Evolutionary conservation across 2,888 invertebrate species (phyloP).

Genomic region (Bellardia bayeri): DNA sequence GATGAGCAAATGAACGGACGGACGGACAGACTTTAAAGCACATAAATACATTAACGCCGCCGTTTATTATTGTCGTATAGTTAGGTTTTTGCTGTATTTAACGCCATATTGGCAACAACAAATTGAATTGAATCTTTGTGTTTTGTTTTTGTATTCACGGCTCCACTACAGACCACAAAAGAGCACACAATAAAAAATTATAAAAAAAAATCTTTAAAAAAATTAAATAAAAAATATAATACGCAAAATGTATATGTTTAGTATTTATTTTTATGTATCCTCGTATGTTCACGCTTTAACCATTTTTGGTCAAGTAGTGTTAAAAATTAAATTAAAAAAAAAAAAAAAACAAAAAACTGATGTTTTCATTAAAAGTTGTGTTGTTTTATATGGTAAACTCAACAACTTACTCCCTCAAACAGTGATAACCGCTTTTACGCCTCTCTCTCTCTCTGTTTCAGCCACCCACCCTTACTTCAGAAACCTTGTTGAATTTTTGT

Average conservation of each 20-base stretch:
- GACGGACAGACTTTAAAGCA: slow-evolving; percentile 58
- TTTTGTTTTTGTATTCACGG: slow-evolving; percentile 47
- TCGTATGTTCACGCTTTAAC: slow-evolving; percentile 58
- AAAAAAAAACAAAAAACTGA: too few species aligned
- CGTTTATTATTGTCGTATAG: slow-evolving; percentile 63
- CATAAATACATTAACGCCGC: slow-evolving; percentile 69
- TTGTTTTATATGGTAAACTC: slow-evolving; percentile 48
- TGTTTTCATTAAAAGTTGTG: not conserved
- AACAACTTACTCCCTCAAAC: not conserved
- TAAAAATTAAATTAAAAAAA: not conserved
- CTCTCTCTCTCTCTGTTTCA: not conserved
- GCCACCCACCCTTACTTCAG: slow-evolving; percentile 18
- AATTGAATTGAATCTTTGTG: slow-evolving; percentile 50
- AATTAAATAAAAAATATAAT: slow-evolving; percentile 9
- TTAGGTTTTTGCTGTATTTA: slow-evolving; percentile 52
- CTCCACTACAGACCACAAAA: slow-evolving; percentile 41
- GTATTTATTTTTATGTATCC: slow-evolving; percentile 13
- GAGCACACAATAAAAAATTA: slow-evolving; percentile 4
- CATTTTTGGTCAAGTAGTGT: slow-evolving; percentile 63
- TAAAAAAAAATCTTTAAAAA: slow-evolving; percentile 20
- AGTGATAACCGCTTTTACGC: not conserved
- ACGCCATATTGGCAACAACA: slow-evolving; percentile 69
- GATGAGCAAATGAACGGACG: slow-evolving; percentile 52
- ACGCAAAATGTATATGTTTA: slow-evolving; percentile 30
- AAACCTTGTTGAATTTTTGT: slow-evolving; percentile 15